Conservation (phyloP, 2,113 vertebrate species). For the Lota lota region DNA sequence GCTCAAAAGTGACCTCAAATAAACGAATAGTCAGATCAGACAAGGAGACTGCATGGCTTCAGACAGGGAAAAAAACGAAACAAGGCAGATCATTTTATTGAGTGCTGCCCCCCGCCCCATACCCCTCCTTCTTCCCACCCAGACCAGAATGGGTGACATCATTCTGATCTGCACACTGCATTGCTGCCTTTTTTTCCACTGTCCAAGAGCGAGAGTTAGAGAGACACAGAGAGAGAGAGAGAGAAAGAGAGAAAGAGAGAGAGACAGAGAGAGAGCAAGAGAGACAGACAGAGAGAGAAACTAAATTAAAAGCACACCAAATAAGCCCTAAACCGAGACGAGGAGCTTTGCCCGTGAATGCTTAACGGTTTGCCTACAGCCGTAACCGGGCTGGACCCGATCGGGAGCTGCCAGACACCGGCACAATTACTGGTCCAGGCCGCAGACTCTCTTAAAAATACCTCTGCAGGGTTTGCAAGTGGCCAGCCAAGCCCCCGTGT, state of each 20-base stretch:
- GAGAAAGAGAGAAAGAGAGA: constrained; percentile 26
- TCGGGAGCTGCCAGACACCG: constrained; percentile 64
- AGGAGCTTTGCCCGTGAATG: constrained; percentile 39
- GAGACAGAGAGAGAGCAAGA: constrained; percentile 29
- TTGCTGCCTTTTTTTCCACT: constrained; percentile 19
- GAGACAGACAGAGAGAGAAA: constrained; percentile 1
- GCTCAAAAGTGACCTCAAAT: constrained; percentile 31
- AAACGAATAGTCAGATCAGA: constrained; percentile 7
- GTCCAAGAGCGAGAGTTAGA: neutral
- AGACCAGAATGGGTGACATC: constrained; percentile 47
- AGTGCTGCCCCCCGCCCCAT: constrained; percentile 16
- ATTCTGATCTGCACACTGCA: constrained; percentile 31
- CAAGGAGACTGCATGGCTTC: constrained; percentile 17
- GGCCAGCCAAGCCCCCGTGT: constrained; percentile 58
- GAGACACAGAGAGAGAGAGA: constrained; percentile 31
- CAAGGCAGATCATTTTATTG: constrained; percentile 1
- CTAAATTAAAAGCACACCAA: constrained; percentile 32
- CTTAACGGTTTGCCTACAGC: constrained; percentile 41
- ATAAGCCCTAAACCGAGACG: constrained; percentile 46
- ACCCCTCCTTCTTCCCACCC: neutral
- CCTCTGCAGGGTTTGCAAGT: constrained; percentile 60
- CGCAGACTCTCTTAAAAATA: constrained; percentile 77
- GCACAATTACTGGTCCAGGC: constrained; percentile 63
- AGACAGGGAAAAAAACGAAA: constrained; percentile 13
- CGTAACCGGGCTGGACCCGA: constrained; percentile 44